Evolutionary conservation across 2,113 vertebrate species (phyloP), one percentile per base, ranked within the genome.

Genomic region (Toxotes chatareus): DNA sequence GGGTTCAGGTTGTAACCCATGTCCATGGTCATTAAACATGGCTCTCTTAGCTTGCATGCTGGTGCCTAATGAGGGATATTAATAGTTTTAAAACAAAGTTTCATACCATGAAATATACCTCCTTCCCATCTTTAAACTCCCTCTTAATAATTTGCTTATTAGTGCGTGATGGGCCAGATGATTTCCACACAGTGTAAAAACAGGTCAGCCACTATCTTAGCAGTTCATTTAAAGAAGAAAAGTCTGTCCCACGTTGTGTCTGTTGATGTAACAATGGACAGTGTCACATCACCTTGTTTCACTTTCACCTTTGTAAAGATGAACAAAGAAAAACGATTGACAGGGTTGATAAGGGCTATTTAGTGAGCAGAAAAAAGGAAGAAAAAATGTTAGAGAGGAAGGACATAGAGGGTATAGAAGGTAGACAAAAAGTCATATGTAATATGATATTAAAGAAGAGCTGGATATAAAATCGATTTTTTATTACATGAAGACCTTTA

Each of bases 21-120:
- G 32, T 67, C 12, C 16, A 34, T 63, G 57, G 61, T 55, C 42
- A 47, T 55, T 81, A 53, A 82, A 75, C 23, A 57, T 32, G 17
- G 10, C 42, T 65, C 38, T 55, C 4, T 61, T 44, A 74, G 60
- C 40, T 74, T 80, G 17, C 27, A 55, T 49, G 53, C 10, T 69
- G 9, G 32, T 53, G 5, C 14, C 49, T 68, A 76, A 79, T 65
- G 21, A 79, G 49, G 19, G 19, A 31, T 73, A 14, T 77, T 71
- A n/a, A 56, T 65, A 38, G 16, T 34, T 59, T 69, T 69, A 36
- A 76, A 85, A 51, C 16, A 63, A 44, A 55, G 70, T 27, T 5
- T 32, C 6, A 65, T 56, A 62, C 36, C 31, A 73, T 65, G 1
- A 82, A 55, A 47, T 17, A 10, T 27, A 4, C 46, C 16, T 53